Percentiles rank a stretch among this genome's conserved stretches.
These are phyloP conservation scores for Priocnemis perturbator DNA, from an alignment of 2,888 invertebrate species.

Conservation along the genomic window DNA sequence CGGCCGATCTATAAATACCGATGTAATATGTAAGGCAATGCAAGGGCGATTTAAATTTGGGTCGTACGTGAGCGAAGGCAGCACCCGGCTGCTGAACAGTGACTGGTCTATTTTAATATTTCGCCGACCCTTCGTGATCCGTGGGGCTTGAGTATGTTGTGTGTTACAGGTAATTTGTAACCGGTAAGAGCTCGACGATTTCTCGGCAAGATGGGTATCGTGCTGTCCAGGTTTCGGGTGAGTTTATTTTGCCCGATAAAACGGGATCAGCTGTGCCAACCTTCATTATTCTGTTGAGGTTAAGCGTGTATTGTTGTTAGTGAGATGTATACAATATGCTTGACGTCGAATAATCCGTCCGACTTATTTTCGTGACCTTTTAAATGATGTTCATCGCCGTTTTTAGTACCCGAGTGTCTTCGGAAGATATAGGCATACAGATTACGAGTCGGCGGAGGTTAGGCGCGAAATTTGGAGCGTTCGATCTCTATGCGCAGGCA, in stretches of 20 bases:
- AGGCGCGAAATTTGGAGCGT: conserved; percentile 45
- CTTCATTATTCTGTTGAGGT: conserved; percentile 33
- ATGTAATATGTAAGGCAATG: conserved; percentile 39
- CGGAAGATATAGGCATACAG: conserved; percentile 2
- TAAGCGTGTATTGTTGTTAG: conserved; percentile 17
- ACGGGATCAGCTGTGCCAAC: conserved; percentile 4
- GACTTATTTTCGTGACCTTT: conserved; percentile 11
- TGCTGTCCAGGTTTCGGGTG: conserved; percentile 68
- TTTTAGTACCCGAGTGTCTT: conserved; percentile 19
- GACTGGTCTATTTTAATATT: conserved; percentile 43
- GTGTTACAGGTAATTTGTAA: neutral
- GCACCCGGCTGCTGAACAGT: conserved; percentile 27
- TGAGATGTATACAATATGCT: neutral
- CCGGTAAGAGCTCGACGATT: neutral
- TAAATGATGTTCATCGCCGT: conserved; percentile 19
- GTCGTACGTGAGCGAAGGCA: conserved; percentile 31
- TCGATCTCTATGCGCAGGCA: conserved; percentile 5
- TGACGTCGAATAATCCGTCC: neutral
- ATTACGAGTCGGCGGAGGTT: conserved; percentile 44
- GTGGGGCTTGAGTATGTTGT: neutral
- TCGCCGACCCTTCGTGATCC: conserved; percentile 19
- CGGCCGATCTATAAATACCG: conserved; percentile 54
- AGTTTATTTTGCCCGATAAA: conserved; percentile 45
- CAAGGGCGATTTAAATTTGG: conserved; percentile 63
- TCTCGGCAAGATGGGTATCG: conserved; percentile 62